Evolutionary conservation across 1,140 invertebrate genomes (phyloP), one percentile per base, ranked within the genome.

Genomic region (Magallana angulata): DNA sequence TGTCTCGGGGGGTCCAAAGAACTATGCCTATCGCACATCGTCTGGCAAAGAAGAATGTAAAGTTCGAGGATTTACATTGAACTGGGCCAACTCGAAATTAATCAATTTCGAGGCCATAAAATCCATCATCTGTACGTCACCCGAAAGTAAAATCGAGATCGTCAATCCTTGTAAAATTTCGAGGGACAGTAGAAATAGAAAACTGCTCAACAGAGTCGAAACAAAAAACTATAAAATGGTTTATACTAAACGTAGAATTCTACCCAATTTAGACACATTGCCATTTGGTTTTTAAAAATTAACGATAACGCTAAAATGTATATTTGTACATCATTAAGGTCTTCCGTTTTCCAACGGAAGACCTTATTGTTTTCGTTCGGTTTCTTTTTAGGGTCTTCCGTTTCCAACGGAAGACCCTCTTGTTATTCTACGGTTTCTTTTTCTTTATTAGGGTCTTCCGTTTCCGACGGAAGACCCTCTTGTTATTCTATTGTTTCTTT

Each of bases 181-280:
- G 7, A 84, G 89, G 30, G 48, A 85, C 16, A 71, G 56, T 24
- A 57, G 84, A 68, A 83, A 82, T 48, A 11, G 87, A n/a, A 85
- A 83, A 56, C 57, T 88, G 16, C 76, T 81, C 18, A 83, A 81
- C 71, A 80, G 82, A 57, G 57, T 57, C 18, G 88, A 89, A 57
- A 48, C 82, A 24, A 89, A 89, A 84, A 36, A 86, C 58, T 89
- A 84, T 84, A 83, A 86, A 84, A 86, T 89, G 62, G 85, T 86
- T 24, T 89, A 89, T 36, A 89, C 85, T 0, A 89, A 89, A 68
- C 58, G 88, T 57, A 48, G 68, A 76, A 48, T 89, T 36, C n/a
- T 89, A 64, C 30, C 68, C n/a, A 59, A 86, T 24, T 58, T 89
- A 16, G 18, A 18, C 9, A 89, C 85, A 7, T 60, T 86, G 56